Percentiles rank a stretch among this genome's conserved stretches.
These are phyloP conservation scores for Solen grandis DNA, from an alignment of 1,140 invertebrate species.

Conservation along the genomic window DNA sequence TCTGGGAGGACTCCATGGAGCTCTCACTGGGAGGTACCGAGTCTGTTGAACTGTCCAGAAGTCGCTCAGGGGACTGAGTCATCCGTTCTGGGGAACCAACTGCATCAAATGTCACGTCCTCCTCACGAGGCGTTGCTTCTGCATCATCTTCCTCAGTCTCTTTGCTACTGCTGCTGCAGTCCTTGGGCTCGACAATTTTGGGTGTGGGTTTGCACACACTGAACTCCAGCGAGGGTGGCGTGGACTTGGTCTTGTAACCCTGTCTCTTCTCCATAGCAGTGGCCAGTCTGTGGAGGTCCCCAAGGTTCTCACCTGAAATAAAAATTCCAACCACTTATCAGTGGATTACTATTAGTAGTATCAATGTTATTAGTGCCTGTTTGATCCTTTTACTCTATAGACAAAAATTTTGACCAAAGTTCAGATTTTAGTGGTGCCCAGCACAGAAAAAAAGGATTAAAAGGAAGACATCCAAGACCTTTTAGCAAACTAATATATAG, in stretches of 20 bases:
- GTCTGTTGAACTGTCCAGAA: conserved; percentile 46
- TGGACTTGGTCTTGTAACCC: conserved; percentile 61
- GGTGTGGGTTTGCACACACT: conserved; percentile 66
- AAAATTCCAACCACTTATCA: not conserved
- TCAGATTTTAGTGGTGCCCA: too few relatives aligned
- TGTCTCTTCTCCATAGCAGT: conserved; percentile 63
- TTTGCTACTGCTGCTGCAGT: conserved; percentile 29
- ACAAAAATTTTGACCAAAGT: too few relatives aligned
- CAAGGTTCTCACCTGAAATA: conserved; percentile 45
- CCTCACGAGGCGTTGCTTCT: not conserved
- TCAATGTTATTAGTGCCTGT: too few relatives aligned
- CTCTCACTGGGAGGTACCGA: conserved; percentile 54
- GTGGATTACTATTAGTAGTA: too few relatives aligned
- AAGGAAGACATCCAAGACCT: too few relatives aligned
- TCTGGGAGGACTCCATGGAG: conserved; percentile 52
- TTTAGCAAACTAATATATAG: too few relatives aligned
- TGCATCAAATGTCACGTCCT: not conserved
- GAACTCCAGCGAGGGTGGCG: conserved; percentile 64
- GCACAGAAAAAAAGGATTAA: too few relatives aligned
- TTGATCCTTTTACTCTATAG: too few relatives aligned
- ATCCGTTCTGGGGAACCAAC: not conserved
- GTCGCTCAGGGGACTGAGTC: conserved; percentile 30
- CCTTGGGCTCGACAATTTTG: conserved; percentile 60
- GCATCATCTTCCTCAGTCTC: not conserved
- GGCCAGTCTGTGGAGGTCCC: conserved; percentile 27